A percentile compares a stretch with the other conserved stretches of the same genome.
These are phyloP conservation scores for Tridacna gigas DNA, from an alignment of 2,888 invertebrate species.

Conservation along the genomic window DNA sequence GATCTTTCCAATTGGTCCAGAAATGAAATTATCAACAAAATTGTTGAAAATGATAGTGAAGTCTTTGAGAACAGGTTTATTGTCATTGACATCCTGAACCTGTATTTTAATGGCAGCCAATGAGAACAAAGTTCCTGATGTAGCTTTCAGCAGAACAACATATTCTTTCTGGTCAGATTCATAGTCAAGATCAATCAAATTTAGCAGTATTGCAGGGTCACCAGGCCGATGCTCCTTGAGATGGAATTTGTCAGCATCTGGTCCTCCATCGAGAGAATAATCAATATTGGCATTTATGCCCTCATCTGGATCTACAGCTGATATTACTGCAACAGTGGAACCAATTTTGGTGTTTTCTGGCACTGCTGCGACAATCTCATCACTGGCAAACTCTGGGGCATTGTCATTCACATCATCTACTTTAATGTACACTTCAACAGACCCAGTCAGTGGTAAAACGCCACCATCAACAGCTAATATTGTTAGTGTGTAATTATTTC, in stretches of 20 bases:
- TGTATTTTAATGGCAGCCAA: constrained; percentile 95
- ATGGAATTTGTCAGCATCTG: constrained; percentile 93
- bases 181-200: constrained; percentile 96
- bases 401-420: constrained; percentile 99
- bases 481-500: constrained; percentile 92
- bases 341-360: constrained; percentile 98
- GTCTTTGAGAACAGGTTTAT: constrained; percentile 95
- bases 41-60: constrained; percentile 98
- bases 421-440: constrained; percentile 93
- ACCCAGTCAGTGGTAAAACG: constrained; percentile 87
- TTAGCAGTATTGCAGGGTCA: constrained; percentile 92
- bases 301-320: constrained; percentile 96
- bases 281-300: constrained; percentile 96
- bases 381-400: constrained; percentile 94
- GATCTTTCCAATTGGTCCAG: constrained; percentile 94
- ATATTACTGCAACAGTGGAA: constrained; percentile 95
- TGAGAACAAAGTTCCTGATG: constrained; percentile 94
- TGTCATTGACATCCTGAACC: constrained; percentile 96
- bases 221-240: constrained; percentile 87
- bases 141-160: constrained; percentile 94
- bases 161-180: constrained; percentile 97
- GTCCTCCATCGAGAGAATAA: constrained; percentile 95
- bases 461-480: constrained; percentile 97
- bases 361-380: constrained; percentile 94
- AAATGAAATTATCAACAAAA: constrained; percentile 96